Evolutionary conservation across 1,140 invertebrate species (phyloP), one percentile per base, ranked within the genome.

Genomic region (Drosophila ambigua): DNA sequence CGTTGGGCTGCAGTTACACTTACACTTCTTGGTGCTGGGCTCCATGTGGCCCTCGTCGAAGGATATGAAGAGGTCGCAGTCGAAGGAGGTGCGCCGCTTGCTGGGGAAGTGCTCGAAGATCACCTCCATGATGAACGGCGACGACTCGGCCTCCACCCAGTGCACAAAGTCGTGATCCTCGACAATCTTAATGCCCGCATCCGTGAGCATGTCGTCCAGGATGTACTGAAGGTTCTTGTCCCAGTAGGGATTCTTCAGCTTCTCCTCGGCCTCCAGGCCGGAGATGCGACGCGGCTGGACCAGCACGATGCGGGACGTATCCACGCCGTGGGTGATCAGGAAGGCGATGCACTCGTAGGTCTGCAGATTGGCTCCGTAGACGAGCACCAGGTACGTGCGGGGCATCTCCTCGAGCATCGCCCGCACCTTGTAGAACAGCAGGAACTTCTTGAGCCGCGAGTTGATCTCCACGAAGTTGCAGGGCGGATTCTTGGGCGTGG

Each of bases 41-140:
- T 39, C 24, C 2, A 90, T 58, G 16, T 71, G 26, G 5, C 75
- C 75, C 24, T 82, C 68, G 15, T 60, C 52, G 15, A 81, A 91
- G 4, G 72, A 75, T 11, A 90, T 66, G 43, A 91, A 91, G 7
- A 91, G 15, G 28, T 91, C 90, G 26, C 85, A 88, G 4, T 81
- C 67, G 2, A 82, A 23, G 7, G 11, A 39, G 15, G 57, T 6
- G 2, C 7, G 16, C 0, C 51, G 7, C 8, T 49, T 45, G 11
- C 11, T 39, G n/a, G 39, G n/a, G 24, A 46, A 53, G 9, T 50
- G 26, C 31, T 73, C 16, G 7, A 91, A 91, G 0, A 55, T 50
- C 5, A 87, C 79, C 9, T 76, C 50, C 24, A 61, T 63, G 4
- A 87, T 82, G 1, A 79, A 87, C 8, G 65, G 44, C 0, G 46